Evolutionary conservation across 1,140 invertebrate genomes (phyloP), one percentile per base, ranked within the genome.

Genomic region (Microplitis demolitor): DNA sequence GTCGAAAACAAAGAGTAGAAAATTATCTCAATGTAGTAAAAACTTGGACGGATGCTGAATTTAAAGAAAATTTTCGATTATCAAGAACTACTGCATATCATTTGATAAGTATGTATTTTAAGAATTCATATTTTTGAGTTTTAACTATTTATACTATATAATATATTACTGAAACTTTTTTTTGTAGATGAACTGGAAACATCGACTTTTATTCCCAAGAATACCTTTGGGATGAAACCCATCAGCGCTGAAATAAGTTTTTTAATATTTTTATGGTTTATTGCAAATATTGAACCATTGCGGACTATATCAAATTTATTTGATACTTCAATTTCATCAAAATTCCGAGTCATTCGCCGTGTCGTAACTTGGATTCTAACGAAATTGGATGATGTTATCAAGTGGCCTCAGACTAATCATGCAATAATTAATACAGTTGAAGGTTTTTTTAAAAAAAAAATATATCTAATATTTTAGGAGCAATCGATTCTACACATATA

Each of bases 401-500:
- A 61, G 14, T 76, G 72, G 63, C 69, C 64, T 37, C n/a, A 53
- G 37, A 54, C 5, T 60, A 33, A 35, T 64, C 5, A 67, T 24
- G 68, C 16, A 35, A 34, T 64, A 69, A 58, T 54, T 8, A 45
- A 60, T 16, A 54, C 33, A 14, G 8, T 13, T 13, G 72, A 56
- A 14, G 56, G 16, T 14, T 72, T 72, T 72, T 34, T 13, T 14
- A 13, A 39, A 75, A 66, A 34, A 31, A 69, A 58, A 35, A 53
- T 11, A 73, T 77, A 53, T 6, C 64, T 0, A 61, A 62, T 34
- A 31, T 78, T 31, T 53, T 79, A 24, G 77, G 72, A 9, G 74
- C 73, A n/a, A 78, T 77, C 13, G 78, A 78, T 73, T 69, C 74
- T 31, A 75, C 50, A 11, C 73, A 80, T 68, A 76, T 78, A 39